These are phyloP conservation scores for Megaceryle alcyon DNA, from an alignment of 2,797 vertebrate species.

Conservation along the genomic window DNA sequence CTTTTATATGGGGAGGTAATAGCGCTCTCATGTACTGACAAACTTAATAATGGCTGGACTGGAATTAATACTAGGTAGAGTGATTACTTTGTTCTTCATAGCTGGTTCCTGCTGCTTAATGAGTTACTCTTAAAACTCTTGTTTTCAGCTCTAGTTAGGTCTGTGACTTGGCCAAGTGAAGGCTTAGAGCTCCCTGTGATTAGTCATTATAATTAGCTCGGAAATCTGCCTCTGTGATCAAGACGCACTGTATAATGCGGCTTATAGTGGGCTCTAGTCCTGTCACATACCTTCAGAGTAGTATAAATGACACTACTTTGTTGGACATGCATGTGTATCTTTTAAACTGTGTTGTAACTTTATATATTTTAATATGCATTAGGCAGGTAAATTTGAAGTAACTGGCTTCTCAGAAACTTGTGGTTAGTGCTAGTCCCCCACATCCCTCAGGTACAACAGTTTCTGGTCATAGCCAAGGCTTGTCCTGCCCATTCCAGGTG, in stretches of 20 bases:
- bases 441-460: background rate
- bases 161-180: constrained; percentile 56
- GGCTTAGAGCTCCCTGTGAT: constrained; percentile 64
- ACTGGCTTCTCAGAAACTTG: background rate
- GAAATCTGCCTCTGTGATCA: constrained; percentile 62
- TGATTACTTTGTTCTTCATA: constrained; percentile 43
- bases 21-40: constrained; percentile 55
- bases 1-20: constrained; percentile 53
- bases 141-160: constrained; percentile 58
- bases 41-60: constrained; percentile 55
- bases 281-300: constrained; percentile 24
- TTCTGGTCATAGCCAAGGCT: background rate
- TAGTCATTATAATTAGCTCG: constrained; percentile 68
- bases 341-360: background rate
- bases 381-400: background rate
- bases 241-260: constrained; percentile 37
- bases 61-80: constrained; percentile 58
- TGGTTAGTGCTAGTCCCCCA: background rate
- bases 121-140: constrained; percentile 63
- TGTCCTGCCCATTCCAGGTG: background rate
- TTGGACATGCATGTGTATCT: background rate
- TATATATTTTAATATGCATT: background rate
- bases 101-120: constrained; percentile 62
- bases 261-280: constrained; percentile 24
- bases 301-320: background rate